phyloP scores from a whole-genome alignment of 2,888 invertebrate species.

The Trachelus troglodyta region DNA sequence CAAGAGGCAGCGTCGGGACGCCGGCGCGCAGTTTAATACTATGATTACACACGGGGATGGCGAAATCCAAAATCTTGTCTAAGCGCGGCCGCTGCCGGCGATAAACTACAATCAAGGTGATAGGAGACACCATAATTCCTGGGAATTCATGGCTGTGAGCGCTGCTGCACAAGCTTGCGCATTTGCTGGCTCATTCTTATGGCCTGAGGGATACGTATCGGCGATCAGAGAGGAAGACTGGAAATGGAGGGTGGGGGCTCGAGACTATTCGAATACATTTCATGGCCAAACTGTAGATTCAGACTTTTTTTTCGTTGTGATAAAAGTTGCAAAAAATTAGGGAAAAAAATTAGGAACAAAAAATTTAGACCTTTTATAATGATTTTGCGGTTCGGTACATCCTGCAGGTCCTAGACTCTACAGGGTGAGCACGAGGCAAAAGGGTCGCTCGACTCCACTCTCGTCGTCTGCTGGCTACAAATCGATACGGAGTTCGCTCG shows the following conservation, averaged over 20 bases:
- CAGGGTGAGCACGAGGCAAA: not conserved
- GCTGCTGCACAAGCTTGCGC: not conserved
- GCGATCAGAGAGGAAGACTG: not conserved
- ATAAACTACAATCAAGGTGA: not conserved
- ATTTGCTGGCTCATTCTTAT: not conserved
- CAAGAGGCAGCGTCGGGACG: constrained; percentile 36
- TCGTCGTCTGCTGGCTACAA: not conserved
- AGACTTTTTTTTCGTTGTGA: not conserved
- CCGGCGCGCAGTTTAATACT: constrained; percentile 32
- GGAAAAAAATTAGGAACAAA: not conserved
- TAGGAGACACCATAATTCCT: constrained; percentile 1
- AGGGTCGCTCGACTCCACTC: not conserved
- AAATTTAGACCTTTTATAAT: not conserved
- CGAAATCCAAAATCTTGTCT: constrained; percentile 6
- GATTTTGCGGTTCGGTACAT: not conserved
- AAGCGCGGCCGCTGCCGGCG: not conserved
- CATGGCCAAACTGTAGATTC: not conserved
- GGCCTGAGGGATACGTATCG: not conserved
- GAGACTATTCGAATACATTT: not conserved
- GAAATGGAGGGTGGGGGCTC: not conserved
- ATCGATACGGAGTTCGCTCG: not conserved
- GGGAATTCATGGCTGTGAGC: not conserved
- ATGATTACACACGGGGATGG: constrained; percentile 4
- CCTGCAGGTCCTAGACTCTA: not conserved
- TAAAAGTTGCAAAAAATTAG: not conserved